Evolutionary conservation across 2,113 vertebrate species (phyloP).

Genomic region (Porphyrio hochstetteri): DNA sequence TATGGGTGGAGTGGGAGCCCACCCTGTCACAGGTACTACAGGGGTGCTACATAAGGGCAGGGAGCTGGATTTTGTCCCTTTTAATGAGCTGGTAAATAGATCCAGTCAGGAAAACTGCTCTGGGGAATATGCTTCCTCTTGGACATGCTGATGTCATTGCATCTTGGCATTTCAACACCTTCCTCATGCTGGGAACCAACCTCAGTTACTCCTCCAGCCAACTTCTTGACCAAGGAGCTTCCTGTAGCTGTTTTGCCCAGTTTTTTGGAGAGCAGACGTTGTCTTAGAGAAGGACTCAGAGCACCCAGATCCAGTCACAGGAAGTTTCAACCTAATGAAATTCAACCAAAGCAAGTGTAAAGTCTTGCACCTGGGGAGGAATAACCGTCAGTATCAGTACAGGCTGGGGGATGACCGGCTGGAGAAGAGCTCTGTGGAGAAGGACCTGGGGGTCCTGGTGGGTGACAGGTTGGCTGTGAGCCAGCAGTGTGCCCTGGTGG

Average conservation of each 20-base stretch:
- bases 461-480: too few relatives aligned
- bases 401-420: too few relatives aligned
- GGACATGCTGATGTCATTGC: not conserved
- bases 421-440: too few relatives aligned
- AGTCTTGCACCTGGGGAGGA: too few relatives aligned
- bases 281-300: not conserved
- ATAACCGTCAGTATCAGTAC: too few relatives aligned
- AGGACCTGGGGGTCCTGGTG: too few relatives aligned
- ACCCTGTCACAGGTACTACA: not conserved
- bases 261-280: not conserved
- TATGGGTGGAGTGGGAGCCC: not conserved
- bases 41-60: not conserved
- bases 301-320: not conserved
- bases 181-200: not conserved
- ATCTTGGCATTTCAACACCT: not conserved
- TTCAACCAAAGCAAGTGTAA: too few relatives aligned
- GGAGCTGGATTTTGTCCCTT: not conserved
- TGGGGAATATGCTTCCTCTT: not conserved
- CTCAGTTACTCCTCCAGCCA: not conserved
- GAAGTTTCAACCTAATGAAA: too few relatives aligned
- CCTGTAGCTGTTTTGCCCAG: rapidly evolving
- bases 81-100: not conserved
- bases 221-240: not conserved
- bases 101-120: not conserved
- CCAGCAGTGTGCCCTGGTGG: too few relatives aligned